phyloP scores from a whole-genome alignment of 2,797 vertebrate genomes.

The Danio aesculapii region DNA sequence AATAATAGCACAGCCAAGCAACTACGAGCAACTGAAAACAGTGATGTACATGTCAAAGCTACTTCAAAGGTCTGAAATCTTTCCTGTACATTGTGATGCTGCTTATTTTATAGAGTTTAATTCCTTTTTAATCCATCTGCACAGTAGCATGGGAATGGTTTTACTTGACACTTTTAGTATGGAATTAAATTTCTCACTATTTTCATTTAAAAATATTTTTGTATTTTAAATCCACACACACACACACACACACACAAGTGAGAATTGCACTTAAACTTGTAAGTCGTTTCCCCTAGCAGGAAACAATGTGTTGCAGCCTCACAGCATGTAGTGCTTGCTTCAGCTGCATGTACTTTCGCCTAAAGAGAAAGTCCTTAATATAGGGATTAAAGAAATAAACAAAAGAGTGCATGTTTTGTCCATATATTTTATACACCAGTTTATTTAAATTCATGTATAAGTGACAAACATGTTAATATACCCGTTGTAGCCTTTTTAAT shows the following conservation, averaged over 20 bases:
- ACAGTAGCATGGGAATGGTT: not conserved
- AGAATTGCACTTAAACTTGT: not conserved
- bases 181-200: not conserved
- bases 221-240: not conserved
- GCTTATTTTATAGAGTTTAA: not conserved
- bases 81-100: not conserved
- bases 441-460: slow-evolving; percentile 20
- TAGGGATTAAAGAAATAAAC: not conserved
- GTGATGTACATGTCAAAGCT: not conserved
- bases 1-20: not conserved
- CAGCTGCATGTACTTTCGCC: not conserved
- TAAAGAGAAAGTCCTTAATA: not conserved
- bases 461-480: slow-evolving; percentile 14
- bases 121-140: not conserved
- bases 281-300: not conserved
- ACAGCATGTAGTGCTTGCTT: not conserved
- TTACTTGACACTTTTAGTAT: not conserved
- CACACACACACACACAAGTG: too few relatives aligned
- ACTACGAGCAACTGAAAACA: not conserved
- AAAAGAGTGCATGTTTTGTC: not conserved
- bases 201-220: not conserved
- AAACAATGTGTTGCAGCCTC: not conserved
- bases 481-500: not conserved
- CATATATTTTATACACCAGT: not conserved
- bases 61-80: not conserved